Conservation (phyloP, 2,113 vertebrate genomes). For the cat (Felis catus) region F.catus_Fca126_mat1.0 CM031420.1:153662501-153663000, state of each 20-base stretch:
- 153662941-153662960: not conserved
- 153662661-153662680: not conserved
- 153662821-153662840: not conserved
- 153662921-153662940: not conserved
- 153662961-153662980: not conserved
- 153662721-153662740: not conserved
- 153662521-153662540: not conserved
- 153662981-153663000: not conserved
- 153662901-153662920: not conserved
- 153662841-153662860: not conserved
- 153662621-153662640: not conserved
- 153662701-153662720: not conserved
- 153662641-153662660: not conserved
- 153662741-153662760: not conserved
- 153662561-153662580: not conserved
- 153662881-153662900: not conserved
- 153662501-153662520: not conserved
- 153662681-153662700: not conserved
- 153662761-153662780: not conserved
- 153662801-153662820: not conserved
- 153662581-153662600: not conserved
- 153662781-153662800: fast-evolving
- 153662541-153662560: not conserved
- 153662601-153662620: not conserved
- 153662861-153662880: not conserved